A percentile compares a stretch with the other conserved stretches of the same genome.
Evolutionary conservation across 2,797 vertebrate species (phyloP).

Genomic region (Sylvilagus floridanus): DNA sequence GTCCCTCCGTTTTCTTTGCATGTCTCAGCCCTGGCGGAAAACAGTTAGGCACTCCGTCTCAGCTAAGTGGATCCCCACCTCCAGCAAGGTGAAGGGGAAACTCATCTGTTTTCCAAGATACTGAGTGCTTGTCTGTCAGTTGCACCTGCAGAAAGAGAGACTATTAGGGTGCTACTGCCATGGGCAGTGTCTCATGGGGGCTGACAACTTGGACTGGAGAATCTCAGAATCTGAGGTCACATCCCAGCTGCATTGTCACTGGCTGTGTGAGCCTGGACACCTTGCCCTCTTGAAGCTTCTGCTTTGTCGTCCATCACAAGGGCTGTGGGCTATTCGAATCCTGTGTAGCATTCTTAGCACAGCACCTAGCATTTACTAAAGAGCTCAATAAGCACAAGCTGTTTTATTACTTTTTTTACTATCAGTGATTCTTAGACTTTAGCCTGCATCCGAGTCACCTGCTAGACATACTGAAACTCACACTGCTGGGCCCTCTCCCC

Average conservation of each 20-base stretch:
- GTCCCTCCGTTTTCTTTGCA: fast-evolving
- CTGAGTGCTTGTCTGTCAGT: not conserved
- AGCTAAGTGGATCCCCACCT: not conserved
- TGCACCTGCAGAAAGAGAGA: not conserved
- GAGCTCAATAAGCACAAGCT: not conserved
- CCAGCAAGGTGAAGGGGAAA: not conserved
- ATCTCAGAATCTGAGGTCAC: not conserved
- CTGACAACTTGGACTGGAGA: not conserved
- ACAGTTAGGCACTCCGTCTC: not conserved
- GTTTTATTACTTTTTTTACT: not conserved
- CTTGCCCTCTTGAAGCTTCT: not conserved
- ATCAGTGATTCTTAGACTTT: not conserved
- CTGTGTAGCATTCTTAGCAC: not conserved
- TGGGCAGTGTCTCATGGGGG: not conserved
- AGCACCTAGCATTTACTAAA: not conserved
- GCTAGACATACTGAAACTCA: not conserved
- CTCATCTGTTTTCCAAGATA: not conserved
- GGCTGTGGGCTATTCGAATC: not conserved
- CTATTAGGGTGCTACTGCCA: not conserved
- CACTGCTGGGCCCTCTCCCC: not conserved
- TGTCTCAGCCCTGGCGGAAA: not conserved
- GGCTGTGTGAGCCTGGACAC: not conserved
- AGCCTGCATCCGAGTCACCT: not conserved
- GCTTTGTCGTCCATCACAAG: not conserved
- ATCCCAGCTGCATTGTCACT: not conserved